phyloP scores from a whole-genome alignment of 2,888 invertebrate genomes.

The Caenorhabditis afra region DNA sequence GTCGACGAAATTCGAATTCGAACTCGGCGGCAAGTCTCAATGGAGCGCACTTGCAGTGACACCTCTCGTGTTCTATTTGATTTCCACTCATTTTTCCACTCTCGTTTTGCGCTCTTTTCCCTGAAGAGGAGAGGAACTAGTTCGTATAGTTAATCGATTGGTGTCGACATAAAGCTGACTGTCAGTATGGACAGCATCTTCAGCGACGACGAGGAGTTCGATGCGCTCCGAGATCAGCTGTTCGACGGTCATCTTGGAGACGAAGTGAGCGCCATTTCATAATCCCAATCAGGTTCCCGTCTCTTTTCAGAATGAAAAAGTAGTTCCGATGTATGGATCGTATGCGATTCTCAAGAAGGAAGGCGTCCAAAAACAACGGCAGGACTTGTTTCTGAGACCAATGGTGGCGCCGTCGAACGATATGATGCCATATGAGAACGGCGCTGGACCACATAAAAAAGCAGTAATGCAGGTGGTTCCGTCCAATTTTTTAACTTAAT shows the following conservation, averaged over 20 bases:
- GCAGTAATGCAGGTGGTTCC: neutral
- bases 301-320: slow-evolving; percentile 22
- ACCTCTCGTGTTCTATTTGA: neutral
- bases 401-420: slow-evolving; percentile 29
- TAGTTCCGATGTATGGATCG: slow-evolving; percentile 47
- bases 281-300: neutral
- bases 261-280: neutral
- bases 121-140: slow-evolving; percentile 6
- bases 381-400: slow-evolving; percentile 34
- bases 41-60: slow-evolving; percentile 24
- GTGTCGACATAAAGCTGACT: too few species aligned
- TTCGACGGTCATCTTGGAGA: slow-evolving; percentile 12
- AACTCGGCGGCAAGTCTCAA: slow-evolving; percentile 12
- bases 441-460: slow-evolving; percentile 11
- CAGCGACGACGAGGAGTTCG: slow-evolving; percentile 59
- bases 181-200: slow-evolving; percentile 41
- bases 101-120: slow-evolving; percentile 1
- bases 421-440: slow-evolving; percentile 28
- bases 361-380: slow-evolving; percentile 5
- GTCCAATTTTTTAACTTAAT: neutral
- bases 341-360: slow-evolving; percentile 28
- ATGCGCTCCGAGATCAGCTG: slow-evolving; percentile 24
- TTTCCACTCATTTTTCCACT: slow-evolving; percentile 14
- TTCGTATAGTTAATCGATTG: too few species aligned
- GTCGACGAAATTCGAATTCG: slow-evolving; percentile 4